Base-by-base conservation (phyloP, 2,113 vertebrate genomes). In the Oreamnos americanus region DNA sequence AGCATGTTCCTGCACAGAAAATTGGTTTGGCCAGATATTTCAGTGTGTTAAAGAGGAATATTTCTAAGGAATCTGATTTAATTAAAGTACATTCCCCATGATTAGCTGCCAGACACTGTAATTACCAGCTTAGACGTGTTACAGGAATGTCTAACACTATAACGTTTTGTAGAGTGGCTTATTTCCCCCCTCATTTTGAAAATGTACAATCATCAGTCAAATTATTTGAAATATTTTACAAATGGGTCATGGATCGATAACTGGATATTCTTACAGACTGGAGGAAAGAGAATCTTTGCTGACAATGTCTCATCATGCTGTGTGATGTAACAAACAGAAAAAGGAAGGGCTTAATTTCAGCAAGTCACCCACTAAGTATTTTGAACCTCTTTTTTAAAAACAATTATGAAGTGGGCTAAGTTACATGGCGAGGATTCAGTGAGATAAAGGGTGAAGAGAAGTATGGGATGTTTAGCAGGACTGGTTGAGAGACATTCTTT, bases 1-100 rank as follows among this genome's bases (percentile, higher is more conserved):
- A 97, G 6, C 36, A 83, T 60, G 13, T 83, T 78, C 30, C 79
- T 90, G 1, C 28, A 6, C 26, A 83, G 82, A 97, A 96, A 97
- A 93, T 58, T 97, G 83, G 25, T 91, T 96, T 86, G 49, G 39
- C 74, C 78, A 97, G 97, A 97, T 12, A 92, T 82, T 23, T 90
- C 39, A 58, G 17, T 47, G 51, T 92, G 51, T 89, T 93, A 57
- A 78, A 83, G 43, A 92, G 87, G 39, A 7, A 98, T 97, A 97
- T 82, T 92, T 79, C 71, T 11, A 91, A 93, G 25, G 7, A 97
- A 91, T 81, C 12, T 10, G 95, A 95, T 92, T 74, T 96, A 97
- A 98, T 97, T 90, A 97, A 97, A 82, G 89, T 55, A n/a, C 10
- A 86, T 43, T 94, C 89, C 58, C 49, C 71, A 12, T 51, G 84